These are phyloP conservation scores for Drosophila erecta DNA, from an alignment of 1,140 invertebrate species.

Conservation along the genomic window DNA sequence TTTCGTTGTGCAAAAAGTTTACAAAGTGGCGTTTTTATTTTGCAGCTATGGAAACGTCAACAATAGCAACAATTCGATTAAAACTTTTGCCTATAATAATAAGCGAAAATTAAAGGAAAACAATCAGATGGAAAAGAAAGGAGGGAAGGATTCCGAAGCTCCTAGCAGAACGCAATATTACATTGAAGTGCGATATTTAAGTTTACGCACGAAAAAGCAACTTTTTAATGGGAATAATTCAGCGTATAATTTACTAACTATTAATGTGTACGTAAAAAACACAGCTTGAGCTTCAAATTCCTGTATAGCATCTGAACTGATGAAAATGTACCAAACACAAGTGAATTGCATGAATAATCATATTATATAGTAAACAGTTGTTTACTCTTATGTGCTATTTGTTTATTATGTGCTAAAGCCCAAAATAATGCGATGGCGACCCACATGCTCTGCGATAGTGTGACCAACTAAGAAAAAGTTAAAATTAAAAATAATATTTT, in stretches of 20 bases:
- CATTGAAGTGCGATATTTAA: slow-evolving; percentile 16
- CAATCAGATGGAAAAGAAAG: slow-evolving; percentile 36
- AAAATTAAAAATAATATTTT: slow-evolving; percentile 37
- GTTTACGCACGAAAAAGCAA: slow-evolving; percentile 27
- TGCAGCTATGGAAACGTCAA: slow-evolving; percentile 25
- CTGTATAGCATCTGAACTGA: no score
- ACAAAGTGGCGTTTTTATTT: slow-evolving; percentile 67
- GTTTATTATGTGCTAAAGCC: background rate
- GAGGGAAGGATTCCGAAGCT: background rate
- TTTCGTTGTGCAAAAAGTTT: slow-evolving; percentile 48
- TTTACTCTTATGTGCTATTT: no score
- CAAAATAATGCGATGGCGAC: slow-evolving; percentile 5
- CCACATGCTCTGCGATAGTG: slow-evolving; percentile 23
- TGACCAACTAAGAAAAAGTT: slow-evolving; percentile 38
- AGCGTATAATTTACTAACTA: no score
- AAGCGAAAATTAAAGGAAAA: slow-evolving; percentile 79
- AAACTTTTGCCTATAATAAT: slow-evolving; percentile 70
- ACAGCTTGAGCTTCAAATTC: no score
- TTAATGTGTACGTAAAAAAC: no score
- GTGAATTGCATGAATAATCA: background rate
- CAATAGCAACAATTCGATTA: slow-evolving; percentile 77
- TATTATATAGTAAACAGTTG: background rate
- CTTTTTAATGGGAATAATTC: background rate
- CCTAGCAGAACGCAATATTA: slow-evolving; percentile 14
- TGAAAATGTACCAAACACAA: no score